phyloP scores from a whole-genome alignment of 1,140 invertebrate species.

The Cardiocondyla obscurior region DNA sequence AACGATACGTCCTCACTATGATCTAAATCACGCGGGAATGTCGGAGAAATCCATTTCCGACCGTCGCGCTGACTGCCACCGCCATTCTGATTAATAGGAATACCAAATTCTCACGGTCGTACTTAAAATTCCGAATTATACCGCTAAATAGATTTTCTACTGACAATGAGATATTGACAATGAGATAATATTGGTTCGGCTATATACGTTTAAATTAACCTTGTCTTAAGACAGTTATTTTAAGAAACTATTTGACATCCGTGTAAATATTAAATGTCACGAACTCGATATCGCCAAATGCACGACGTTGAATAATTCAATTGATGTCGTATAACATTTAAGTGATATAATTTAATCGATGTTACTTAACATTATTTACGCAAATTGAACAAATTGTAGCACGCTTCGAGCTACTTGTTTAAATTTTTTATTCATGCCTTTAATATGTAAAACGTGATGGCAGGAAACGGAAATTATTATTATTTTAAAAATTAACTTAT shows the following conservation, averaged over 20 bases:
- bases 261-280: neutral
- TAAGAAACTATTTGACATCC: neutral
- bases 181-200: neutral
- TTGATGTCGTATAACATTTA: neutral
- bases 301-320: neutral
- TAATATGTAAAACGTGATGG: neutral
- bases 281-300: neutral
- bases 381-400: neutral
- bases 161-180: no score
- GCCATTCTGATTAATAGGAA: neutral
- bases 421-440: slow-evolving; percentile 14
- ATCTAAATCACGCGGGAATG: slow-evolving; percentile 52
- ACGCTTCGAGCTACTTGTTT: neutral
- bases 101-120: slow-evolving; percentile 36
- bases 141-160: slow-evolving; percentile 1
- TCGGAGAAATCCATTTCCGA: slow-evolving; percentile 31
- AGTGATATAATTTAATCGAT: neutral
- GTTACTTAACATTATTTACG: neutral
- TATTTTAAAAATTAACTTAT: slow-evolving; percentile 16
- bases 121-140: slow-evolving; percentile 27
- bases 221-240: neutral
- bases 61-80: slow-evolving; percentile 22
- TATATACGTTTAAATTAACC: neutral
- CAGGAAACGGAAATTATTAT: neutral
- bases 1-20: slow-evolving; percentile 25